A percentile compares a stretch with the other conserved stretches of the same genome.
Evolutionary conservation across 2,797 vertebrate genomes (phyloP).

Genomic region (Gallinago solitaria): DNA sequence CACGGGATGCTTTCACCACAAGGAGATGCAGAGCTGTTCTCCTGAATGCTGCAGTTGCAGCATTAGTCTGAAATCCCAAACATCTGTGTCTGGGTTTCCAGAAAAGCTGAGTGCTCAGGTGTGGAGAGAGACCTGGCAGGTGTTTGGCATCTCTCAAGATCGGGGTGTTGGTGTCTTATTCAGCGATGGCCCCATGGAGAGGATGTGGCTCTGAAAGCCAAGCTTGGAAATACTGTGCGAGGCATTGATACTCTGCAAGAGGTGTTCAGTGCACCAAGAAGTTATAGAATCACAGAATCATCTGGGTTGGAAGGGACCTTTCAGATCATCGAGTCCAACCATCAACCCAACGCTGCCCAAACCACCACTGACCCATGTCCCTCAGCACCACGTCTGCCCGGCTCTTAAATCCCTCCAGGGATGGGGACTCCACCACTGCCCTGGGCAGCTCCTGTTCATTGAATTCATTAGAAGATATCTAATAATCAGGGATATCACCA

Average conservation of each 20-base stretch:
- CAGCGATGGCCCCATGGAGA: accelerated
- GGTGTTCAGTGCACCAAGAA: background rate
- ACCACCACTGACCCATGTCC: background rate
- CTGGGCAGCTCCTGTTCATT: background rate
- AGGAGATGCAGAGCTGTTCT: background rate
- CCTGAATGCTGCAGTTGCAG: background rate
- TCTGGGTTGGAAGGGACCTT: background rate
- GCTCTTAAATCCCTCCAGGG: background rate
- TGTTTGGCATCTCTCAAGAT: background rate
- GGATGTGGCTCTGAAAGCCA: background rate
- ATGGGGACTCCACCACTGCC: background rate
- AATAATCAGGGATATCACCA: background rate
- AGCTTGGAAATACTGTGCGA: background rate
- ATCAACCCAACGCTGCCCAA: background rate
- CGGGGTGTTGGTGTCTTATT: background rate
- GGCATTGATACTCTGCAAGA: background rate
- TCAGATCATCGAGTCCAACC: background rate
- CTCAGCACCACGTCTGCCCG: background rate
- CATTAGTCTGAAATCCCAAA: background rate
- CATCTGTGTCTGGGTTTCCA: background rate
- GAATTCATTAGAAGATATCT: background rate
- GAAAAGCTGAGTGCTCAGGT: background rate
- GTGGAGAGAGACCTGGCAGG: background rate
- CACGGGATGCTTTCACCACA: accelerated
- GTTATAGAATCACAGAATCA: background rate